phyloP scores from a whole-genome alignment of 2,797 vertebrate genomes.

The Molossus alvarezi region DNA sequence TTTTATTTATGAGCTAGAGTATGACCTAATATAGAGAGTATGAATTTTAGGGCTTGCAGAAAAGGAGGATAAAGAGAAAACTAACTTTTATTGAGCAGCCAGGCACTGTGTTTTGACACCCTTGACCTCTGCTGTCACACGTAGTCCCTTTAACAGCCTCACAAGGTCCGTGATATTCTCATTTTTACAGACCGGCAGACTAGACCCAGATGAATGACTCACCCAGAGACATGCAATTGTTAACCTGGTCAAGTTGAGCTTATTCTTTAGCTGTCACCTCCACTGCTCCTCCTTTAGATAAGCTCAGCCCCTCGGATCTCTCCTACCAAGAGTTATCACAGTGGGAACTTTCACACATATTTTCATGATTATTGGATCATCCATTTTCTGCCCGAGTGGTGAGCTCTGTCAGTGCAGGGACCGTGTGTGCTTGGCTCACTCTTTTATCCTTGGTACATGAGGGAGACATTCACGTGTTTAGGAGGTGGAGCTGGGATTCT shows the following conservation, averaged over 20 bases:
- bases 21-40: neutral
- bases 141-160: neutral
- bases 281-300: rapidly evolving
- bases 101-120: neutral
- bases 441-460: neutral
- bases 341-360: neutral
- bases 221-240: neutral
- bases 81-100: neutral
- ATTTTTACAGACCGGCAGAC: neutral
- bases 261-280: neutral
- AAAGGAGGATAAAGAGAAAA: neutral
- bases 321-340: neutral
- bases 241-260: neutral
- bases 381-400: neutral
- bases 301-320: neutral
- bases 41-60: neutral
- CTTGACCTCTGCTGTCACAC: neutral
- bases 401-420: neutral
- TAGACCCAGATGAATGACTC: neutral
- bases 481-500: neutral
- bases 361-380: neutral
- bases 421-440: neutral
- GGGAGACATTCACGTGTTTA: neutral
- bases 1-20: neutral
- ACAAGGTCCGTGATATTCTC: neutral